Percentiles rank a stretch among this genome's conserved stretches.
phyloP scores from a whole-genome alignment of 2,888 invertebrate genomes.

The Aplocera efformata region DNA sequence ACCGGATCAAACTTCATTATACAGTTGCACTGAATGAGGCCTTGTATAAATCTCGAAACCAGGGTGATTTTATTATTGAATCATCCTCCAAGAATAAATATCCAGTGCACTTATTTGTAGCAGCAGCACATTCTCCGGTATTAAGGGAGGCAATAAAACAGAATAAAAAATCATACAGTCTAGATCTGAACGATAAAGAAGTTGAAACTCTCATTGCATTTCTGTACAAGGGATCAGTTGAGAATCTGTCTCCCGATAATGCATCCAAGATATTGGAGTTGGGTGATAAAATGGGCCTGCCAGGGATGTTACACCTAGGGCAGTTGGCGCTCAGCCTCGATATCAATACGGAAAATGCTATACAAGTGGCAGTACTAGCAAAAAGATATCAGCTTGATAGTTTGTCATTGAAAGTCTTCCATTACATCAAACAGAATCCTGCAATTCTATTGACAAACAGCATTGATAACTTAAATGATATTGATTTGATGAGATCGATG shows the following conservation, averaged over 20 bases:
- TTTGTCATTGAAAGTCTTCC: conserved; percentile 45
- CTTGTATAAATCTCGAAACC: conserved; percentile 37
- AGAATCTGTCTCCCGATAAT: conserved; percentile 31
- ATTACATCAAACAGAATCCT: conserved; percentile 54
- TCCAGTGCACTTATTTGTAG: conserved; percentile 52
- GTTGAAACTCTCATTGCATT: conserved; percentile 57
- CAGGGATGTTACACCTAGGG: conserved; percentile 45
- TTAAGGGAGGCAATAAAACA: conserved; percentile 46
- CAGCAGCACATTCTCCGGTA: conserved; percentile 56
- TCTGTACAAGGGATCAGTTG: conserved; percentile 57
- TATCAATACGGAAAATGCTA: conserved; percentile 53
- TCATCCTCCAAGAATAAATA: conserved; percentile 47
- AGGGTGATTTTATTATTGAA: conserved; percentile 50
- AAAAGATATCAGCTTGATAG: conserved; percentile 51
- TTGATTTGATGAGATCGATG: conserved; percentile 46
- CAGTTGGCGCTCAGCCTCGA: conserved; percentile 46
- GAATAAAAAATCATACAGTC: conserved; percentile 30
- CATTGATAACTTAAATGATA: conserved; percentile 58
- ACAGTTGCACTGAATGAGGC: conserved; percentile 23
- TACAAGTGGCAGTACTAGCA: conserved; percentile 53
- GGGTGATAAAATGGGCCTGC: conserved; percentile 32
- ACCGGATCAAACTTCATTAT: conserved; percentile 52
- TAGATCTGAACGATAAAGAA: conserved; percentile 51
- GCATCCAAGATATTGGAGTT: conserved; percentile 5
- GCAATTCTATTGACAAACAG: conserved; percentile 49